Percentiles rank a stretch among this genome's conserved stretches.
These are phyloP conservation scores for Spisula solida DNA, from an alignment of 2,888 invertebrate species.

Conservation along the genomic window DNA sequence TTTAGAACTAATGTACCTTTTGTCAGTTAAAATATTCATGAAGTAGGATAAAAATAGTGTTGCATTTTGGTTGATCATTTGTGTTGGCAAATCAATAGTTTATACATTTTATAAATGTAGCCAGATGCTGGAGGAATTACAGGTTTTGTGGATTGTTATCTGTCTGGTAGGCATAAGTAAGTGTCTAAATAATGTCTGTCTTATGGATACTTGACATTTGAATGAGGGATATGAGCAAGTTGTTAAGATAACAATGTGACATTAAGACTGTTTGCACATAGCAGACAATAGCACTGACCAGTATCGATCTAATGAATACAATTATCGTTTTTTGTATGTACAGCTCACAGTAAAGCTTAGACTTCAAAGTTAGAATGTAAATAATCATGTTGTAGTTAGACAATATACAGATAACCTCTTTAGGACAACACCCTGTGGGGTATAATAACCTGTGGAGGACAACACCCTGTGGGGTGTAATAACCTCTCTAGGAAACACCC, in stretches of 20 bases:
- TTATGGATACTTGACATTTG: neutral
- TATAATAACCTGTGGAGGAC: too few relatives aligned
- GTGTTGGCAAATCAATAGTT: constrained; percentile 7
- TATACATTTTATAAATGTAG: constrained; percentile 5
- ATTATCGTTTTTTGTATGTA: neutral
- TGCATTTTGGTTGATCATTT: constrained; percentile 15
- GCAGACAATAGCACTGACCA: neutral
- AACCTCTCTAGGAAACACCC: too few relatives aligned
- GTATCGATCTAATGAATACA: neutral
- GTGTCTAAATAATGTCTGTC: neutral
- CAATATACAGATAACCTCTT: too few relatives aligned
- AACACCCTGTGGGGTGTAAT: too few relatives aligned
- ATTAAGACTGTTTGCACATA: neutral
- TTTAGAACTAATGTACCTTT: neutral
- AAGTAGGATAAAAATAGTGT: constrained; percentile 26
- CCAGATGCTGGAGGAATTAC: neutral
- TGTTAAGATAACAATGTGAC: neutral
- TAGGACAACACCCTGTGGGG: too few relatives aligned
- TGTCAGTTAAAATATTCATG: constrained; percentile 1
- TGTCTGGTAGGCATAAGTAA: constrained; percentile 6
- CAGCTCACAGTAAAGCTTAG: neutral
- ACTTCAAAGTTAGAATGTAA: neutral
- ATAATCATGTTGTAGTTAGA: neutral
- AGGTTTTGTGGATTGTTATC: neutral
- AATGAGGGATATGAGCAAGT: neutral